Conservation (phyloP, 2,888 invertebrate species). For the Dioctria rufipes region DNA sequence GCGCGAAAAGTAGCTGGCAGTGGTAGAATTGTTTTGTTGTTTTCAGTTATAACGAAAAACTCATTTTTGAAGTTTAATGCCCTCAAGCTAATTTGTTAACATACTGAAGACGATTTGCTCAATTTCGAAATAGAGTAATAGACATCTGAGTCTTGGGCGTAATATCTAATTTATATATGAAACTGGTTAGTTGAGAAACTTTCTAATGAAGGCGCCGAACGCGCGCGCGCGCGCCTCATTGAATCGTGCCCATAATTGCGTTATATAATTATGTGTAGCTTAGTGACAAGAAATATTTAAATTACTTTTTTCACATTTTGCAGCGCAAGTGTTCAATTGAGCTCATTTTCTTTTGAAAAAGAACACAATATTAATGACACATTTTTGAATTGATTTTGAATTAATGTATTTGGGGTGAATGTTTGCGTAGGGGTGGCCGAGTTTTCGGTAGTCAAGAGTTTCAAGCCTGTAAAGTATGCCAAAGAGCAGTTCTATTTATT, state of each 20-base stretch:
- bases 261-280: conserved; percentile 27
- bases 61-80: too few species aligned
- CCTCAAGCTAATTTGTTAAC: too few species aligned
- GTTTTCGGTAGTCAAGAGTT: too few species aligned
- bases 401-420: too few species aligned
- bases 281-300: neutral
- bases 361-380: neutral
- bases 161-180: neutral
- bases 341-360: conserved; percentile 2
- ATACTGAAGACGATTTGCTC: too few species aligned
- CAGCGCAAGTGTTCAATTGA: conserved; percentile 11
- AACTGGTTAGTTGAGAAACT: neutral
- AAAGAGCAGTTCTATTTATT: too few species aligned
- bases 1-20: neutral
- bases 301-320: conserved; percentile 6
- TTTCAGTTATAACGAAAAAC: too few species aligned
- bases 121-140: too few species aligned
- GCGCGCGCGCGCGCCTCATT: neutral
- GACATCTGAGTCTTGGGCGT: neutral
- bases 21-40: too few species aligned
- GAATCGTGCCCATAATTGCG: conserved; percentile 12
- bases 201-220: neutral
- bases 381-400: too few species aligned
- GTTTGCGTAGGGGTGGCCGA: too few species aligned
- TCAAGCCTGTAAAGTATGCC: too few species aligned